A percentile compares a stretch with the other conserved stretches of the same genome.
phyloP scores from a whole-genome alignment of 2,797 vertebrate genomes.

The Gila robusta region DNA sequence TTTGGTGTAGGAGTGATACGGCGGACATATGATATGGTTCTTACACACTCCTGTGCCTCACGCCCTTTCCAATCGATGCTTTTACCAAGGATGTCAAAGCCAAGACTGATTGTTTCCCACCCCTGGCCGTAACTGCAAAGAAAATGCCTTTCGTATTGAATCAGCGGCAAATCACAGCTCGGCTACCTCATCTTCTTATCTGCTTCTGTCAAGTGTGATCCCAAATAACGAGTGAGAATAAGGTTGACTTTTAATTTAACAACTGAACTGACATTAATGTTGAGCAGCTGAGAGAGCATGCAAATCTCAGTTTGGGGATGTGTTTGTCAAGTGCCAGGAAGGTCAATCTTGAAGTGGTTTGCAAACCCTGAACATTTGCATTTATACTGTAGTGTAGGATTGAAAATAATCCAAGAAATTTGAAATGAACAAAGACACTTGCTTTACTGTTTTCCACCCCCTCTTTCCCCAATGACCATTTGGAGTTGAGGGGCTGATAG shows the following conservation, averaged over 20 bases:
- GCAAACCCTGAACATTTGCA: background rate
- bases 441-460: no score
- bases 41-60: slow-evolving; percentile 55
- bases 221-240: slow-evolving; percentile 31
- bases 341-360: slow-evolving; percentile 10
- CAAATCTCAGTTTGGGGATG: slow-evolving; percentile 11
- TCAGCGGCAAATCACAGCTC: background rate
- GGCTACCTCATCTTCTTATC: slow-evolving; percentile 6
- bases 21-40: slow-evolving; percentile 60
- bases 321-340: background rate
- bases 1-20: slow-evolving; percentile 56
- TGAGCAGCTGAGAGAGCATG: slow-evolving; percentile 2
- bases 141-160: slow-evolving; percentile 71
- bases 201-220: slow-evolving; percentile 22
- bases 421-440: no score
- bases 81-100: slow-evolving; percentile 72
- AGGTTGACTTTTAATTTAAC: slow-evolving; percentile 33
- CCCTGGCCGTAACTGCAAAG: slow-evolving; percentile 70
- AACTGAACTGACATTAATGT: slow-evolving; percentile 32
- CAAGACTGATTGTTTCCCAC: slow-evolving; percentile 79
- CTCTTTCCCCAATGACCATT: no score
- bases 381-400: no score
- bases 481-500: no score
- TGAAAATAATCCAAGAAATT: no score
- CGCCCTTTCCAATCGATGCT: slow-evolving; percentile 71